A percentile compares a stretch with the other conserved stretches of the same genome.
Conservation (phyloP, 2,113 vertebrate species). For the Hippotragus niger region DNA sequence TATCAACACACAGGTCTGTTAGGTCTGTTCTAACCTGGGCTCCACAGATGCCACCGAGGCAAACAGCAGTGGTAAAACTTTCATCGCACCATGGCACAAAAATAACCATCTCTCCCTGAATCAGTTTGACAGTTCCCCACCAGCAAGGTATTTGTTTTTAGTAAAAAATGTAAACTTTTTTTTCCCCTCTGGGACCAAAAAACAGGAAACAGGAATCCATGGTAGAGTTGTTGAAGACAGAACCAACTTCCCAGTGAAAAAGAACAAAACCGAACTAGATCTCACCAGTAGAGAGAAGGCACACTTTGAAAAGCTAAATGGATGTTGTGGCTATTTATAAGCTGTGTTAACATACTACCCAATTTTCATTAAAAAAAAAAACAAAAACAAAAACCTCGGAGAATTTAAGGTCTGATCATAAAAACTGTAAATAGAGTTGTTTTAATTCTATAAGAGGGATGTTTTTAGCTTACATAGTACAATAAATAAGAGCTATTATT, state of each 20-base stretch:
- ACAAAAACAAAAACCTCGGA: neutral
- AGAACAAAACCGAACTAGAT: neutral
- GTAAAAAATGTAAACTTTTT: conserved; percentile 25
- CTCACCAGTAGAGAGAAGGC: neutral
- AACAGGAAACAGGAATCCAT: neutral
- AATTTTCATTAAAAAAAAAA: neutral
- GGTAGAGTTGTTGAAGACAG: neutral
- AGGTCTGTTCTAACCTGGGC: neutral
- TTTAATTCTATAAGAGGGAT: conserved; percentile 1
- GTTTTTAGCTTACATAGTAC: neutral
- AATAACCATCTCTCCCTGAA: neutral
- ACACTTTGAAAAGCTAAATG: neutral
- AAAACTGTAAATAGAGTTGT: neutral
- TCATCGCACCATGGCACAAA: neutral
- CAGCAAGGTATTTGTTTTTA: neutral
- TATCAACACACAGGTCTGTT: neutral
- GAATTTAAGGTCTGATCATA: conserved; percentile 9
- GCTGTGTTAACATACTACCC: neutral
- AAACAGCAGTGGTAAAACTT: neutral
- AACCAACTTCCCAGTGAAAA: neutral
- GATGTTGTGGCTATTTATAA: neutral
- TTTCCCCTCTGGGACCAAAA: neutral
- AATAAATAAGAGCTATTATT: conserved; percentile 3
- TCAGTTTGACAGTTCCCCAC: neutral
- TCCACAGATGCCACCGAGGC: neutral